phyloP scores from a whole-genome alignment of 2,113 vertebrate genomes.

The Alligator mississippiensis region DNA sequence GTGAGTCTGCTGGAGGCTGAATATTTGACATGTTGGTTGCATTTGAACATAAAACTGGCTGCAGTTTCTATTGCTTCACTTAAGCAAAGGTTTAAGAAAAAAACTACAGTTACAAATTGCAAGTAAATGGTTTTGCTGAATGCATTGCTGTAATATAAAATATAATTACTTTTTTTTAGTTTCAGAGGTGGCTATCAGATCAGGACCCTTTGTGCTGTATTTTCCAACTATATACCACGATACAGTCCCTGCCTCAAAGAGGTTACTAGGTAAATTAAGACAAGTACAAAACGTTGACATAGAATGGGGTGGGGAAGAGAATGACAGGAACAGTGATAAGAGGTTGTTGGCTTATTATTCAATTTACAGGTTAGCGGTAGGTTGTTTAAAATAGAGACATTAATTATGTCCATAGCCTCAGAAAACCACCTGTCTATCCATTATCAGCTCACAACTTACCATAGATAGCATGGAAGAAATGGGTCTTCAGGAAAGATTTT shows the following conservation, averaged over 20 bases:
- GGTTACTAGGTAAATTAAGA: neutral
- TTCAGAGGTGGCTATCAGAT: neutral
- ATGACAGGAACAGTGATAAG: neutral
- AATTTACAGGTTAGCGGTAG: neutral
- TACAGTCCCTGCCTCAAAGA: neutral
- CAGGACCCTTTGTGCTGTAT: neutral
- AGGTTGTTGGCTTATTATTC: neutral
- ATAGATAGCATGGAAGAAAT: neutral
- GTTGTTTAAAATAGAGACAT: neutral
- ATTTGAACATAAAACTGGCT: neutral
- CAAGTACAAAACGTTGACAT: neutral
- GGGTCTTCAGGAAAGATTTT: constrained; percentile 5
- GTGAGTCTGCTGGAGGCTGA: neutral
- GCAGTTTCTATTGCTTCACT: neutral
- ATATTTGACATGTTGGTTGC: neutral
- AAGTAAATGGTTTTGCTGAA: neutral
- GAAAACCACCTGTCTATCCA: constrained; percentile 8
- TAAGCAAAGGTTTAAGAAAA: neutral
- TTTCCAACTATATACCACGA: neutral
- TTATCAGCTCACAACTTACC: constrained; percentile 1
- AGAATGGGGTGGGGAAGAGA: neutral
- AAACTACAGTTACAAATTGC: neutral
- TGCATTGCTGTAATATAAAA: neutral
- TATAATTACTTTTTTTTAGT: neutral
- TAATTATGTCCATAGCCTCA: neutral